These are phyloP conservation scores for Drosophila nikananu DNA, from an alignment of 1,140 invertebrate genomes.

Conservation along the genomic window DNA sequence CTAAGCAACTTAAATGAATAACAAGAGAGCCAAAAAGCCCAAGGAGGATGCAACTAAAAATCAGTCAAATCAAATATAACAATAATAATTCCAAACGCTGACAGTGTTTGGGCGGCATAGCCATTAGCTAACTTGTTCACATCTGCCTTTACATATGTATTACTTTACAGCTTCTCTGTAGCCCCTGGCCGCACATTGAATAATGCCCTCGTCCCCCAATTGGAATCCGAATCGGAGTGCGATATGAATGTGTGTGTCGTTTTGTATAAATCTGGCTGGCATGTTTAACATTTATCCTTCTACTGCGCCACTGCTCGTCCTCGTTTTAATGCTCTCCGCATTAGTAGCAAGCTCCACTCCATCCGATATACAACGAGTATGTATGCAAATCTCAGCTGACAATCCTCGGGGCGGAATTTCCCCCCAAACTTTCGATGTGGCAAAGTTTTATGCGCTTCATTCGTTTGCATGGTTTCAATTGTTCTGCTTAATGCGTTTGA, in stretches of 20 bases:
- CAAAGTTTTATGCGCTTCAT: slow-evolving; percentile 59
- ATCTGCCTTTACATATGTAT: slow-evolving; percentile 78
- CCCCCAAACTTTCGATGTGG: slow-evolving; percentile 9
- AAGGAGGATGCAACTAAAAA: background rate
- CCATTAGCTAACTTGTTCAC: slow-evolving; percentile 75
- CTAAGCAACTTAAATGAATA: background rate
- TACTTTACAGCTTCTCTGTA: slow-evolving; percentile 57
- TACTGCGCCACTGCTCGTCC: slow-evolving; percentile 3
- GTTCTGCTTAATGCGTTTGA: slow-evolving; percentile 70
- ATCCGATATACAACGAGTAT: slow-evolving; percentile 33
- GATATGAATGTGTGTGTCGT: slow-evolving; percentile 29
- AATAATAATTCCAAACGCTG: slow-evolving; percentile 18
- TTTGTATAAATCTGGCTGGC: slow-evolving; percentile 56
- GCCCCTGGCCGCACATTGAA: slow-evolving; percentile 70
- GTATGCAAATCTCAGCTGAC: slow-evolving; percentile 58
- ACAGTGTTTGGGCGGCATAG: slow-evolving; percentile 3
- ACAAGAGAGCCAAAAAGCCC: slow-evolving; percentile 2
- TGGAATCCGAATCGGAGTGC: slow-evolving; percentile 15
- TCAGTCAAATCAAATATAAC: background rate
- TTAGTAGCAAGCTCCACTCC: slow-evolving; percentile 56
- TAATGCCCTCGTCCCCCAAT: slow-evolving; percentile 48
- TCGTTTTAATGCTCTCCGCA: slow-evolving; percentile 64
- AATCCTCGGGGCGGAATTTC: slow-evolving; percentile 38
- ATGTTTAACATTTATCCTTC: slow-evolving; percentile 67
- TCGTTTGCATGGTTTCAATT: slow-evolving; percentile 47